Evolutionary conservation across 2,797 vertebrate genomes (phyloP).

Genomic region (Pipistrellus nathusii): DNA sequence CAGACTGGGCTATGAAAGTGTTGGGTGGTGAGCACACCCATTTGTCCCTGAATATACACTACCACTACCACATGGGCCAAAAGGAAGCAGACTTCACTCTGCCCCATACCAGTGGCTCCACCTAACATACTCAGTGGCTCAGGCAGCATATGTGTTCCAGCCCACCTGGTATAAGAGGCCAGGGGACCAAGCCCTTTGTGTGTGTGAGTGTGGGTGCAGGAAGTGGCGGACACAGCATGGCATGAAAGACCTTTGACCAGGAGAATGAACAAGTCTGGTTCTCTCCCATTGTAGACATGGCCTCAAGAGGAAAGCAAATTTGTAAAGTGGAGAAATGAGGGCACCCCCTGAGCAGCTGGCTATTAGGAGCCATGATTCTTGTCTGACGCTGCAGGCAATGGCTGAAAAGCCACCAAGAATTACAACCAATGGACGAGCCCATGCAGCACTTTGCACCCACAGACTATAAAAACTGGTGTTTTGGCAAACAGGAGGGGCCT

Average conservation of each 20-base stretch:
- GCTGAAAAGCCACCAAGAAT: not conserved
- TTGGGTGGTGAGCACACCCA: not conserved
- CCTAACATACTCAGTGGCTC: not conserved
- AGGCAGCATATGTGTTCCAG: not conserved
- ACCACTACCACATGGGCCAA: not conserved
- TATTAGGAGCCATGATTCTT: not conserved
- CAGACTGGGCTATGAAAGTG: not conserved
- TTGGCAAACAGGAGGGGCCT: slow-evolving; percentile 25
- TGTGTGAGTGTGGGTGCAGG: no score
- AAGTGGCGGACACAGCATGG: not conserved
- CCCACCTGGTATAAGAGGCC: not conserved
- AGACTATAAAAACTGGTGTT: not conserved
- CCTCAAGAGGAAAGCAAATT: not conserved
- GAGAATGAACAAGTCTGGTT: not conserved
- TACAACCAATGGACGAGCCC: not conserved
- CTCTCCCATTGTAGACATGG: not conserved
- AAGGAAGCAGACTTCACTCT: not conserved
- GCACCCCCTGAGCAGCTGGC: not conserved
- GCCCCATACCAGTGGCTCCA: not conserved
- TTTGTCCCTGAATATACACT: not conserved
- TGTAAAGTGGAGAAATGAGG: not conserved
- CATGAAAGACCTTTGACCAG: not conserved
- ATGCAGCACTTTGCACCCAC: not conserved
- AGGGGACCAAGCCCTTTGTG: not conserved
- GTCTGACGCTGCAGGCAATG: not conserved